These are phyloP conservation scores for Dynastes hyllus DNA, from an alignment of 2,888 invertebrate genomes.

Conservation along the genomic window DNA sequence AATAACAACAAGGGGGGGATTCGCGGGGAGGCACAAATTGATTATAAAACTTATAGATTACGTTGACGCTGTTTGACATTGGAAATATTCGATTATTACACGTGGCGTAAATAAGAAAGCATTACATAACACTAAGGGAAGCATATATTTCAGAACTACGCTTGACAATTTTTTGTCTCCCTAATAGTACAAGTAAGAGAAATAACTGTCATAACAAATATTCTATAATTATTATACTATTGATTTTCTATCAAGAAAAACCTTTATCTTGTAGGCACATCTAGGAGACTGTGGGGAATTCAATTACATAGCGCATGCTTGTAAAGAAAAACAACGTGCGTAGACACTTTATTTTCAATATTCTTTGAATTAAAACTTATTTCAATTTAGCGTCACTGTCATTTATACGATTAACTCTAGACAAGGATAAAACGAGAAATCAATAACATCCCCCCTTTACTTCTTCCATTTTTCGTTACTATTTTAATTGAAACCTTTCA, in stretches of 20 bases:
- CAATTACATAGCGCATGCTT: constrained; percentile 24
- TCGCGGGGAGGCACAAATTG: constrained; percentile 12
- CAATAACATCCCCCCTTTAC: constrained; percentile 23
- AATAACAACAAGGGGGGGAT: constrained; percentile 2
- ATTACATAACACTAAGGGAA: not conserved
- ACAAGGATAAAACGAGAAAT: constrained; percentile 25
- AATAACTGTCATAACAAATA: constrained; percentile 58
- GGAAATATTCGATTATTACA: constrained; percentile 39
- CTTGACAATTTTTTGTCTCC: constrained; percentile 33
- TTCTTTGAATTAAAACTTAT: constrained; percentile 23
- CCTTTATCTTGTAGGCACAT: constrained; percentile 63
- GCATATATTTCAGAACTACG: not conserved
- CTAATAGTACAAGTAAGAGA: constrained; percentile 26
- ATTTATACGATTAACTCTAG: constrained; percentile 3
- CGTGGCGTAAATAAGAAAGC: not conserved
- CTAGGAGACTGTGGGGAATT: constrained; percentile 55
- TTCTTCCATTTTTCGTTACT: not conserved
- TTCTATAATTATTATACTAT: constrained; percentile 65
- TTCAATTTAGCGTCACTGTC: not conserved
- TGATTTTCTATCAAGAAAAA: constrained; percentile 62
- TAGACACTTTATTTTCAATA: constrained; percentile 23
- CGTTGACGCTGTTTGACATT: constrained; percentile 35
- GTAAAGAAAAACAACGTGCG: not conserved
- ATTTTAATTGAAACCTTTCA: constrained; percentile 60
- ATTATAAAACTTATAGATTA: constrained; percentile 38